Evolutionary conservation across 2,888 invertebrate species (phyloP).

Genomic region (Arctia plantaginis): DNA sequence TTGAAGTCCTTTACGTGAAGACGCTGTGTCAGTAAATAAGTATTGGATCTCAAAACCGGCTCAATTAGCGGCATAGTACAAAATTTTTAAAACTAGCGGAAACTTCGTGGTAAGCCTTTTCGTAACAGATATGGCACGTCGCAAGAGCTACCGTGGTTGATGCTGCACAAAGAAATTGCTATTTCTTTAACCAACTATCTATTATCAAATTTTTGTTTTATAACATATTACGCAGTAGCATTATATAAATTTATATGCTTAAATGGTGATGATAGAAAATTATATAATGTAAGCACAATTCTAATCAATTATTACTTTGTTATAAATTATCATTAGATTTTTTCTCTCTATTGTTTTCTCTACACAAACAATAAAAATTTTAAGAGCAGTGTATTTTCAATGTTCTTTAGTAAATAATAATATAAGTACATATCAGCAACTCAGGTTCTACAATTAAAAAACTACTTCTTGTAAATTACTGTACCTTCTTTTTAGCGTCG

Average conservation of each 20-base stretch:
- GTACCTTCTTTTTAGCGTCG: not conserved
- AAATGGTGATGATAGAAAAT: not conserved
- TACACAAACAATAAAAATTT: not conserved
- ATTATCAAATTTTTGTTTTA: not conserved
- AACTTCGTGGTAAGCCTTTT: not conserved
- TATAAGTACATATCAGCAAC: not conserved
- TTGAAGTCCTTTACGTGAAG: not conserved
- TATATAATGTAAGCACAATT: not conserved
- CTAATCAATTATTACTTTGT: not conserved
- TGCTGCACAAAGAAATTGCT: not conserved
- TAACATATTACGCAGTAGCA: not conserved
- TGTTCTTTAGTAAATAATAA: not conserved
- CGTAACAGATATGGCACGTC: not conserved
- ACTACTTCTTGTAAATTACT: not conserved
- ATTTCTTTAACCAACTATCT: no score
- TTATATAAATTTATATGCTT: not conserved
- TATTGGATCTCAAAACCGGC: not conserved
- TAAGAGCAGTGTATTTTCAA: not conserved
- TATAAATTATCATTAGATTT: not conserved
- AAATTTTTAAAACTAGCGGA: no score
- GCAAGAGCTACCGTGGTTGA: not conserved
- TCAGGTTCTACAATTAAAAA: not conserved
- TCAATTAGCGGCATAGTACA: not conserved
- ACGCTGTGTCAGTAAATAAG: not conserved
- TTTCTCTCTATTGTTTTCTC: not conserved